Conservation (phyloP, 2,113 vertebrate genomes). For the Nyctereutes procyonoides region DNA sequence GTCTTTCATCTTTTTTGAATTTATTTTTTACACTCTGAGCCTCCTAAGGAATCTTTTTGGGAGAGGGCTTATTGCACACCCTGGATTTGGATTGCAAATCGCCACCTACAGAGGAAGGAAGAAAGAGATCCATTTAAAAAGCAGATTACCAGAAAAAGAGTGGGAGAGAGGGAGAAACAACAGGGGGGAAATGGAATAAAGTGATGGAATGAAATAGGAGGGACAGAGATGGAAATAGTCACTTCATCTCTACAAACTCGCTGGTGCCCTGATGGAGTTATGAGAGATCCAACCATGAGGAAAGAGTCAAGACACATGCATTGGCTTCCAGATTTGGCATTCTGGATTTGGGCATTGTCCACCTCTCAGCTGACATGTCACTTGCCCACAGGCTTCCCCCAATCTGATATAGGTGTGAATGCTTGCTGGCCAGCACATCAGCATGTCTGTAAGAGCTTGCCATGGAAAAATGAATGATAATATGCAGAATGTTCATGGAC, state of each 20-base stretch:
- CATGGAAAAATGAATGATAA: background rate
- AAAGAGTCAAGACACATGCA: background rate
- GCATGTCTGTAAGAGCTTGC: background rate
- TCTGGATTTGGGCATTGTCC: fast-evolving
- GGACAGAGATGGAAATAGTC: background rate
- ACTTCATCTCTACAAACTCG: background rate
- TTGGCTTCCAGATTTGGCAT: background rate
- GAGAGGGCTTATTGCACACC: background rate
- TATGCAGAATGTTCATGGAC: fast-evolving
- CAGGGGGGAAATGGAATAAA: fast-evolving
- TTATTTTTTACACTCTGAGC: fast-evolving
- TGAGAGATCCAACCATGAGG: background rate
- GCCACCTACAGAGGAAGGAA: background rate
- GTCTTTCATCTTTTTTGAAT: background rate
- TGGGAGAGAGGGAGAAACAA: background rate
- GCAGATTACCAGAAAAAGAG: background rate
- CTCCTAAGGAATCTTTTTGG: background rate
- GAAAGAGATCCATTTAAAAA: background rate
- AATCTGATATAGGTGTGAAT: too few species aligned
- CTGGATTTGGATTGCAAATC: background rate
- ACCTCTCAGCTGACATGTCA: too few species aligned
- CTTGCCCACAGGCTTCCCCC: background rate
- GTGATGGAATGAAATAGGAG: background rate
- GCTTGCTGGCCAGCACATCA: background rate
- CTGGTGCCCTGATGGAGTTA: too few species aligned